phyloP scores from a whole-genome alignment of 2,888 invertebrate genomes.

The Melieria omissa region DNA sequence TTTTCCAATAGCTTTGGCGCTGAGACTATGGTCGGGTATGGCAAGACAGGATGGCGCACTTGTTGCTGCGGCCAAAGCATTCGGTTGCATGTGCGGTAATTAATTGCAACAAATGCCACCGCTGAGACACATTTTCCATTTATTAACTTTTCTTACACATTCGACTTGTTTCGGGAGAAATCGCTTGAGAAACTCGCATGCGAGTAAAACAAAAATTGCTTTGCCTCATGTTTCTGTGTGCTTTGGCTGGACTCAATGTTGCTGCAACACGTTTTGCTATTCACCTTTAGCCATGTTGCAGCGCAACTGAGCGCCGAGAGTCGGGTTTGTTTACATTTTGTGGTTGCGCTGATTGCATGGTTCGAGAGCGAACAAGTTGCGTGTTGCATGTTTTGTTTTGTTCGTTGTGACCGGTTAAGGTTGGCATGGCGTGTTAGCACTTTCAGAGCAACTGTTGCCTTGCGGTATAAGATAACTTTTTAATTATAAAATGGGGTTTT shows the following conservation, averaged over 20 bases:
- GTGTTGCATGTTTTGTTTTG: constrained; percentile 24
- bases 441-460: no score
- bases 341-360: neutral
- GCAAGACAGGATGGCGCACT: constrained; percentile 27
- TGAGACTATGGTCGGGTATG: constrained; percentile 2
- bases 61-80: neutral
- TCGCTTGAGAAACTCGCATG: no score
- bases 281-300: constrained; percentile 12
- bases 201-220: neutral
- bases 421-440: no score
- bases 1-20: constrained; percentile 42
- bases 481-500: no score
- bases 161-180: no score
- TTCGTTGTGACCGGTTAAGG: neutral
- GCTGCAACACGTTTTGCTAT: neutral
- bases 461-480: no score
- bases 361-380: neutral
- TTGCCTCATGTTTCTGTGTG: neutral
- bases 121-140: no score
- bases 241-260: neutral
- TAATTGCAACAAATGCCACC: no score
- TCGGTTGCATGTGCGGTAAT: no score
- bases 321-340: constrained; percentile 10
- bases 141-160: no score
- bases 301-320: constrained; percentile 10